These are phyloP conservation scores for Cryptotis parvus DNA, from an alignment of 2,113 vertebrate species.

Conservation along the genomic window DNA sequence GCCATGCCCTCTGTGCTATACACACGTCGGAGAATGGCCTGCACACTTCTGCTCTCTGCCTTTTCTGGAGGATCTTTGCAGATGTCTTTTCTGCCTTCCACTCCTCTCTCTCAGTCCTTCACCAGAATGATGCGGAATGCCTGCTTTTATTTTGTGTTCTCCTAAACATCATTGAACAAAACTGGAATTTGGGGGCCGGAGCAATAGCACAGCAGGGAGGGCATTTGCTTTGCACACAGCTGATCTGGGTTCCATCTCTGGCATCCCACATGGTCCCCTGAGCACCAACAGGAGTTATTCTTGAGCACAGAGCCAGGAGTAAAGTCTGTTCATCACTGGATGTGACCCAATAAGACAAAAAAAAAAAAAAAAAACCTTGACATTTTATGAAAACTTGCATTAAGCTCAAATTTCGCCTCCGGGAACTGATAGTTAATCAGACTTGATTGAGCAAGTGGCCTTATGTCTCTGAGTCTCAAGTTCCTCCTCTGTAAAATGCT, in stretches of 20 bases:
- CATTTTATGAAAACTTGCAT: not conserved
- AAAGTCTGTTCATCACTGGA: too few relatives aligned
- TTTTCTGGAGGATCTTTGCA: not conserved
- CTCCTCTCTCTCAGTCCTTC: not conserved
- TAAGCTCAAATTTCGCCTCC: not conserved
- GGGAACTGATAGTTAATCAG: not conserved
- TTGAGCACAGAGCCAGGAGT: too few relatives aligned
- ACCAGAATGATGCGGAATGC: too few relatives aligned
- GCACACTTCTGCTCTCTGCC: not conserved
- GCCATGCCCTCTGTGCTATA: not conserved
- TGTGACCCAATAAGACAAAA: too few relatives aligned
- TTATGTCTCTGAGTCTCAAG: not conserved
- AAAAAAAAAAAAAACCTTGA: too few relatives aligned
- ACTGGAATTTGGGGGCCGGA: too few relatives aligned
- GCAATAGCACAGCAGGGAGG: too few relatives aligned
- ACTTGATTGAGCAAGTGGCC: not conserved
- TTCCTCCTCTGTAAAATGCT: constrained; percentile 13
- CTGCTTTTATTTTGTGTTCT: not conserved
- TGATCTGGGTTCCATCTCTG: too few relatives aligned
- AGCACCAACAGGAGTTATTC: too few relatives aligned
- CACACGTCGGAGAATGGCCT: not conserved
- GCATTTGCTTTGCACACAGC: too few relatives aligned
- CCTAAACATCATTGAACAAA: not conserved
- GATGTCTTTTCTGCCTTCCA: not conserved
- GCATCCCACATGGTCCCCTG: too few relatives aligned